phyloP scores from a whole-genome alignment of 2,888 invertebrate species.

The Dicranocentrus wangi region DNA sequence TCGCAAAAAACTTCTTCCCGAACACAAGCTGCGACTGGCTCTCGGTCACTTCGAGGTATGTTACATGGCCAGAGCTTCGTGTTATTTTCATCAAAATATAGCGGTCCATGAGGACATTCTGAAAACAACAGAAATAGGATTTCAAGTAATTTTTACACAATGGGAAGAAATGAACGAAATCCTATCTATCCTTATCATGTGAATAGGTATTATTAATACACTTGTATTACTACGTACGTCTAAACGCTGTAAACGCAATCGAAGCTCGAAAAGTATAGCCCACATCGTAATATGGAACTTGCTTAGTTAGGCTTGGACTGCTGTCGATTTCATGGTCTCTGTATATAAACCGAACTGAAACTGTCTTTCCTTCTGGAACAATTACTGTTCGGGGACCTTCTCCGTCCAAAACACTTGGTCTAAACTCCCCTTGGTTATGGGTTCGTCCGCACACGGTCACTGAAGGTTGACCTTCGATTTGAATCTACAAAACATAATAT shows the following conservation, averaged over 20 bases:
- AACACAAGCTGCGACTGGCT: conserved; percentile 52
- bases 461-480: conserved; percentile 37
- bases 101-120: conserved; percentile 54
- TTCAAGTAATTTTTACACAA: background rate
- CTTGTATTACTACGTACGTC: conserved; percentile 20
- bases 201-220: background rate
- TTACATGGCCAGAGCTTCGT: conserved; percentile 46
- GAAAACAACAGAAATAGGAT: background rate
- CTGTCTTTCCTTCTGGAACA: conserved; percentile 52
- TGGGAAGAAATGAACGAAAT: too few relatives aligned
- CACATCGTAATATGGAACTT: conserved; percentile 46
- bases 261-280: conserved; percentile 46
- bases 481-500: conserved; percentile 39
- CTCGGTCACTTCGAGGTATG: conserved; percentile 38
- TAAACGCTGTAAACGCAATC: conserved; percentile 62
- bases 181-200: too few relatives aligned
- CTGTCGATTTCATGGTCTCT: conserved; percentile 37
- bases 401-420: conserved; percentile 33
- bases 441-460: conserved; percentile 46
- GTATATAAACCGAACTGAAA: conserved; percentile 43
- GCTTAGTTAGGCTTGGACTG: conserved; percentile 16
- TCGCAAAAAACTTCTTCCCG: conserved; percentile 57
- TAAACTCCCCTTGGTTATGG: background rate
- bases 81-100: conserved; percentile 21
- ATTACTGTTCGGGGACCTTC: conserved; percentile 57